phyloP scores from a whole-genome alignment of 2,888 invertebrate species.

The Plagiodera versicolora region DNA sequence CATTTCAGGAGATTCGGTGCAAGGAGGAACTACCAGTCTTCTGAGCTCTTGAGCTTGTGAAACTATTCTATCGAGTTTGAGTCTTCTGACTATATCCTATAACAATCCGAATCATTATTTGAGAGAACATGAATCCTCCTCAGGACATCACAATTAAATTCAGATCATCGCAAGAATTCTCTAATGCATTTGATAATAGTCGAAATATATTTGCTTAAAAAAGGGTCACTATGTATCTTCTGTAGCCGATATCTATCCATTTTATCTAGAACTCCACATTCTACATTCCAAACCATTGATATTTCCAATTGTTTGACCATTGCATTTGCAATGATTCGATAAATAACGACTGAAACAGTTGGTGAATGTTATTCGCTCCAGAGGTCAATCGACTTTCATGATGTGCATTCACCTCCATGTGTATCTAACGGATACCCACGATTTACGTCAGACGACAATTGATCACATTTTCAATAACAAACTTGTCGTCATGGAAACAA shows the following conservation, averaged over 20 bases:
- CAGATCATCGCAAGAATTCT: too few species aligned
- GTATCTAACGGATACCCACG: background rate
- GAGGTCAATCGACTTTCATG: slow-evolving; percentile 13
- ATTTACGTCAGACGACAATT: background rate
- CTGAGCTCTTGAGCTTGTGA: slow-evolving; percentile 44
- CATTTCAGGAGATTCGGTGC: slow-evolving; percentile 46
- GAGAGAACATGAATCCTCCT: too few species aligned
- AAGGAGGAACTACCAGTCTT: slow-evolving; percentile 37
- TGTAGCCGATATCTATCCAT: too few species aligned
- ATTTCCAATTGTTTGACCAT: too few species aligned
- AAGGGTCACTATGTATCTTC: too few species aligned
- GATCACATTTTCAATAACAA: background rate
- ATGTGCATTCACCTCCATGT: background rate
- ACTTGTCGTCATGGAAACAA: too few species aligned
- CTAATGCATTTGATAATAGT: too few species aligned
- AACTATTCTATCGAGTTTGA: slow-evolving; percentile 38
- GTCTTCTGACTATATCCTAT: slow-evolving; percentile 39
- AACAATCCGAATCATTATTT: slow-evolving; percentile 3
- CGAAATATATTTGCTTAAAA: too few species aligned
- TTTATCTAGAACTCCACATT: too few species aligned
- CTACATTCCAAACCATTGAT: too few species aligned
- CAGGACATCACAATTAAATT: too few species aligned
- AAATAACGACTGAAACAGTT: background rate
- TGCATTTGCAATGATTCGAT: too few species aligned
- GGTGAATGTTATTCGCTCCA: background rate